phyloP scores from a whole-genome alignment of 2,797 vertebrate genomes.

The Caiman crocodilus region DNA sequence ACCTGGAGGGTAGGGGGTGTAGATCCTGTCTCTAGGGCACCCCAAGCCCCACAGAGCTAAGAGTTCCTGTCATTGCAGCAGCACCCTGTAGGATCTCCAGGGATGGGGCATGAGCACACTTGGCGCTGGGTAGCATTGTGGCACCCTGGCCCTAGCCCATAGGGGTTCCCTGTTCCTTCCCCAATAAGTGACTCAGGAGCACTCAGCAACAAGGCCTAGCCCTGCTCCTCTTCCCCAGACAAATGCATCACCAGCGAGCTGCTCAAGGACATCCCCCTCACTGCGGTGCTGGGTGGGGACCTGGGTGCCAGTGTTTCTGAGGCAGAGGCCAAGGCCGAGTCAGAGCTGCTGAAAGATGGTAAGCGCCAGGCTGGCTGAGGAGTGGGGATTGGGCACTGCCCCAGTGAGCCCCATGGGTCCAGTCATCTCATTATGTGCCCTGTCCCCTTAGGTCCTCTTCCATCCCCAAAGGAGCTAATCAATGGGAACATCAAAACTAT shows the following conservation, averaged over 20 bases:
- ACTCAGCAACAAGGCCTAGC: not conserved
- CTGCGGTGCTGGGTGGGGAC: slow-evolving; percentile 41
- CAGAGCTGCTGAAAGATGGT: slow-evolving; percentile 79
- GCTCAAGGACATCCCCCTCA: slow-evolving; percentile 78
- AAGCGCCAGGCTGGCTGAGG: not conserved
- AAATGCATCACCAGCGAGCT: slow-evolving; percentile 83
- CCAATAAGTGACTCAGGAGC: no score
- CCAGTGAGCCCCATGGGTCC: no score
- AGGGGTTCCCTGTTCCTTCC: no score
- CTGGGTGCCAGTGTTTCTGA: not conserved
- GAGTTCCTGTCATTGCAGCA: no score
- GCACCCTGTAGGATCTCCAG: no score
- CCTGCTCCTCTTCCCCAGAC: slow-evolving; percentile 43
- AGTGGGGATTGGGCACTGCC: not conserved
- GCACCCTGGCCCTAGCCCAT: no score
- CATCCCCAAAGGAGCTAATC: slow-evolving; percentile 91
- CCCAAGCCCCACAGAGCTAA: no score
- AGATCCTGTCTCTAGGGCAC: no score
- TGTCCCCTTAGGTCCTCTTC: slow-evolving; percentile 84
- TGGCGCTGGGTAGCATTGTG: no score
- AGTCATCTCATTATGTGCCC: not conserved
- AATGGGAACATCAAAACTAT: slow-evolving; percentile 96
- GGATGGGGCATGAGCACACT: no score
- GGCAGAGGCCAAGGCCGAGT: slow-evolving; percentile 50
- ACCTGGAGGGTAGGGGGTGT: no score